Evolutionary conservation across 2,113 vertebrate species (phyloP), one percentile per base, ranked within the genome.

Genomic region (Colinus virginianus): DNA sequence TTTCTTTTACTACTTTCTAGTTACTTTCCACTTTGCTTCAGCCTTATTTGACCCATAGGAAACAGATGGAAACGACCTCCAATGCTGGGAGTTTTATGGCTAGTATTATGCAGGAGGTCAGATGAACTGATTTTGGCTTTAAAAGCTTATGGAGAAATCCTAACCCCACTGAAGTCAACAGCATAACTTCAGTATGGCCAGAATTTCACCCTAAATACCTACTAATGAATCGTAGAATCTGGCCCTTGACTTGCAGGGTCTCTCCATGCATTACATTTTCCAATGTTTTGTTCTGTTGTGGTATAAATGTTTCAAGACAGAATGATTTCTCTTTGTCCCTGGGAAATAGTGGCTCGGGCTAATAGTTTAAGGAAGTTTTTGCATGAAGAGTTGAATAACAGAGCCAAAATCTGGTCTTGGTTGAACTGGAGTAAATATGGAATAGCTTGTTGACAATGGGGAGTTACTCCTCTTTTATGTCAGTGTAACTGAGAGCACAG

Each of bases 1-100:
- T 93, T 87, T 82, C 78, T 94, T 92, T 93, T 92, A 90, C 94
- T 95, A 96, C 95, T 96, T 94, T 95, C 95, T 93, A 96, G 96
- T 96, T 94, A 84, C 90, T 95, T 96, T 96, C 81, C 84, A 32
- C 84, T 95, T 92, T 84, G 43, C 87, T 94, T 79, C 90, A 90
- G 79, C 94, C 93, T 96, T 87, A 93, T 85, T 94, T 95, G 94
- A 95, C 87, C 87, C 75, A 70, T 79, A 85, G 81, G 70, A 85
- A 89, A 62, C 5, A 85, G 67, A 63, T 77, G 81, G 78, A 93
- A 93, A 93, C 0, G 11, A 67, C 78, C 0, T 1, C 63, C 25
- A 68, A 36, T 0, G 6, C 48, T 93, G 79, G 59, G 82, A 91
- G 59, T 87, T 95, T 96, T 95, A 87, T 78, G 84, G 38, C 46